Evolutionary conservation across 2,888 invertebrate genomes (phyloP).

Genomic region (Ophraella communa): DNA sequence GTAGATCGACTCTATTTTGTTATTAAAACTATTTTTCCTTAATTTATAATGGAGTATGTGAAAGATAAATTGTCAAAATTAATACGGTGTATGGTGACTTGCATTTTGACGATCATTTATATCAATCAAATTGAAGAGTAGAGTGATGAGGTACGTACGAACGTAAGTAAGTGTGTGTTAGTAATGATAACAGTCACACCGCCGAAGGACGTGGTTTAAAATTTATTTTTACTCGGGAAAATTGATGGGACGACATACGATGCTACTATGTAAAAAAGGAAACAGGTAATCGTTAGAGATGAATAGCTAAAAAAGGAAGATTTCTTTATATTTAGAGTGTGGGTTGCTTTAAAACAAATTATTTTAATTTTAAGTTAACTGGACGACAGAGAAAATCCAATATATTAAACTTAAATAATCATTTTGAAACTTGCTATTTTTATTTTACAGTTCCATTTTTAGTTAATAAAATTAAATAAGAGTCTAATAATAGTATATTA

Average conservation of each 20-base stretch:
- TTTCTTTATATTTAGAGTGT: too few relatives aligned
- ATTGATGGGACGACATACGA: not conserved
- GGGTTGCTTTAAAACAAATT: too few relatives aligned
- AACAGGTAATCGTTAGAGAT: too few relatives aligned
- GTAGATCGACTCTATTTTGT: not conserved
- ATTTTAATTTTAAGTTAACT: too few relatives aligned
- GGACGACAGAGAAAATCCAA: too few relatives aligned
- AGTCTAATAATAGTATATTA: too few relatives aligned
- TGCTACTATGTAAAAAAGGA: too few relatives aligned
- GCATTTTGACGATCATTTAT: not conserved
- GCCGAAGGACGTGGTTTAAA: not conserved
- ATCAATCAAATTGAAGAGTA: not conserved
- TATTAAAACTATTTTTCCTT: not conserved
- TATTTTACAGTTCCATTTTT: too few relatives aligned
- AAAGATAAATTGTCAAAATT: conserved; percentile 2
- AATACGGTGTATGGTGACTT: not conserved
- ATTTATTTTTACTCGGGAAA: not conserved
- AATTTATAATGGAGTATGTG: not conserved
- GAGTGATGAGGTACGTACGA: not conserved
- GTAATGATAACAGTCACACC: not conserved
- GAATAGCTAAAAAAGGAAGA: too few relatives aligned
- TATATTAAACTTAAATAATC: too few relatives aligned
- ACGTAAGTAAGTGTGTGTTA: not conserved
- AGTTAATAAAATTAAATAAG: too few relatives aligned
- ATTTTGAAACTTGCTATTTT: too few relatives aligned